A percentile compares a stretch with the other conserved stretches of the same genome.
Evolutionary conservation across 2,888 invertebrate species (phyloP).

Genomic region (Ligdia adustata): DNA sequence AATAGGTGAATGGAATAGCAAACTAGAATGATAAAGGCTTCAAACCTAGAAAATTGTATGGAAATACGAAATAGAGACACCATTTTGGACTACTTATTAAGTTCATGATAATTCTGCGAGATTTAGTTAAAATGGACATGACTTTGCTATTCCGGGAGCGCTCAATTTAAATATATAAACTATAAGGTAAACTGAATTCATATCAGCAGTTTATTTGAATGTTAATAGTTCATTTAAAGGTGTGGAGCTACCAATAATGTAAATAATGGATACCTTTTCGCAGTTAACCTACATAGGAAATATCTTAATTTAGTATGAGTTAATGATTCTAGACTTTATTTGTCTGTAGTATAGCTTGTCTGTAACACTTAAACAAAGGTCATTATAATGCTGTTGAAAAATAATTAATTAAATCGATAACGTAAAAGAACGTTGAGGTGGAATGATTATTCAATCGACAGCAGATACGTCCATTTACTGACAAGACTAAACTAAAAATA

Average conservation of each 20-base stretch:
- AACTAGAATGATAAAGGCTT: too few species aligned
- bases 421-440: too few species aligned
- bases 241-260: background rate
- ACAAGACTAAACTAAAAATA: background rate
- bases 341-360: background rate
- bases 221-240: conserved; percentile 3
- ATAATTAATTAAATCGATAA: too few species aligned
- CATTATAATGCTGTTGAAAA: too few species aligned
- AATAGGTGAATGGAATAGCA: too few species aligned
- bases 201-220: conserved; percentile 6
- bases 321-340: conserved; percentile 1
- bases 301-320: conserved; percentile 26
- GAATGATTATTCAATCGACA: too few species aligned
- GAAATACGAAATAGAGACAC: too few species aligned
- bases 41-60: too few species aligned
- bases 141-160: background rate
- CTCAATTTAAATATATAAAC: background rate
- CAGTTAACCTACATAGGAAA: conserved; percentile 13
- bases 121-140: background rate
- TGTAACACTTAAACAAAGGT: too few species aligned
- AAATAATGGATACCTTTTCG: background rate
- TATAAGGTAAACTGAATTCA: background rate
- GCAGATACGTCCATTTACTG: too few species aligned
- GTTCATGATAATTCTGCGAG: too few species aligned
- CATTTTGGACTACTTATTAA: too few species aligned